Base-by-base conservation (phyloP, 2,797 vertebrate genomes). In the Tapirus indicus region DNA sequence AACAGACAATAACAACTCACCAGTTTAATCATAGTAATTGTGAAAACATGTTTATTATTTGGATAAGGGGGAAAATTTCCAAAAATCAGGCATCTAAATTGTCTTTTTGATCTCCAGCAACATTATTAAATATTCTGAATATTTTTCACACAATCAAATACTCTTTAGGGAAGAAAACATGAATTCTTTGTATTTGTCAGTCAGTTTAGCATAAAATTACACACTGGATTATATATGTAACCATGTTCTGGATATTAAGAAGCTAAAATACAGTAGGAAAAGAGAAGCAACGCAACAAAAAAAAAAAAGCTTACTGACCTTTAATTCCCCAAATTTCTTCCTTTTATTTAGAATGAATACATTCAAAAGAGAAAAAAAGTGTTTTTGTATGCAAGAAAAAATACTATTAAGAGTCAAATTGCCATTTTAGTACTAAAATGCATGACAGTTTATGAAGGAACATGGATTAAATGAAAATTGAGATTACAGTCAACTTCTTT, bases 21-120 rank as follows among this genome's bases (percentile, higher is more conserved):
- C 16, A 0, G 0, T 69, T 32, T 23, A 35, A 38, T 20, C 54
- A 16, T 0, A 1, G 35, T 32, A 0, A 1, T 25, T 54, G n/a
- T 4, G 16, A 72, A 72, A 52, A 41, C 2, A 8, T 27, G 29
- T 10, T 23, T 25, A 13, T 44, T 69, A 18, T 27, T 64, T 16
- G 29, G n/a, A 20, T 29, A 32, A 85, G 12, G 20, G n/a, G 2
- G 11, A 38, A 64, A 20, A 8, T 20, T 35, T 10, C 27, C 6
- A 29, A 62, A 68, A n/a, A 49, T 7, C 1, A 47, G 23, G 6
- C 12, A 11, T 56, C 82, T 38, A 25, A 23, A 35, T 20, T 23
- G 21, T 21, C 54, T 64, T 32, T 35, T 5, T 25, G 32, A 29
- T 62, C 54, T 54, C 29, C 41, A 58, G 16, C 21, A 17, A 32